Evolutionary conservation across 2,888 invertebrate genomes (phyloP).

Genomic region (Cerceris ruficornis): DNA sequence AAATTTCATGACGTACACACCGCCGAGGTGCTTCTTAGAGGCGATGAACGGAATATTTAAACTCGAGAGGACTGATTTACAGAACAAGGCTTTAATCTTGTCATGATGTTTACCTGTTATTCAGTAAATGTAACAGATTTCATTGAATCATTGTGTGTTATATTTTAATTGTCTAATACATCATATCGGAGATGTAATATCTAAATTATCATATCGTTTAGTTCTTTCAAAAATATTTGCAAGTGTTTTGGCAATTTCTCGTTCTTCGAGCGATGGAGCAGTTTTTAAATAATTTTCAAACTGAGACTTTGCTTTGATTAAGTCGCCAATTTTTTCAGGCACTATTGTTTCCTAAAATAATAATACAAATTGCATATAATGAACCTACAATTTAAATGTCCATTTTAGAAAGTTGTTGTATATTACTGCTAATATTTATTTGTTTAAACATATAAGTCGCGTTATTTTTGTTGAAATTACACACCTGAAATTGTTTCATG

Average conservation of each 20-base stretch:
- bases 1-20: too few relatives aligned
- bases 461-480: background rate
- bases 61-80: too few relatives aligned
- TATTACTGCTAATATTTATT: too few relatives aligned
- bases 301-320: constrained; percentile 73
- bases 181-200: constrained; percentile 22
- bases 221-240: constrained; percentile 70
- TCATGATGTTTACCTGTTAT: background rate
- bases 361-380: background rate
- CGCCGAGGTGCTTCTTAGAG: too few relatives aligned
- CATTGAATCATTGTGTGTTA: background rate
- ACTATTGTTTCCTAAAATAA: constrained; percentile 74
- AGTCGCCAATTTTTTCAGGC: constrained; percentile 77
- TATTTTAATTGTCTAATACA: background rate
- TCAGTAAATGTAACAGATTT: background rate
- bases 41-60: too few relatives aligned
- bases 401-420: too few relatives aligned
- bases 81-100: too few relatives aligned
- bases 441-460: too few relatives aligned
- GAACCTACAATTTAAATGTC: background rate
- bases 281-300: constrained; percentile 69
- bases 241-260: constrained; percentile 69
- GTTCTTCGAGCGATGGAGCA: constrained; percentile 67
- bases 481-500: constrained; percentile 77
- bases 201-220: constrained; percentile 63